These are phyloP conservation scores for Proales similis DNA, from an alignment of 1,140 invertebrate species.

Conservation along the genomic window DNA sequence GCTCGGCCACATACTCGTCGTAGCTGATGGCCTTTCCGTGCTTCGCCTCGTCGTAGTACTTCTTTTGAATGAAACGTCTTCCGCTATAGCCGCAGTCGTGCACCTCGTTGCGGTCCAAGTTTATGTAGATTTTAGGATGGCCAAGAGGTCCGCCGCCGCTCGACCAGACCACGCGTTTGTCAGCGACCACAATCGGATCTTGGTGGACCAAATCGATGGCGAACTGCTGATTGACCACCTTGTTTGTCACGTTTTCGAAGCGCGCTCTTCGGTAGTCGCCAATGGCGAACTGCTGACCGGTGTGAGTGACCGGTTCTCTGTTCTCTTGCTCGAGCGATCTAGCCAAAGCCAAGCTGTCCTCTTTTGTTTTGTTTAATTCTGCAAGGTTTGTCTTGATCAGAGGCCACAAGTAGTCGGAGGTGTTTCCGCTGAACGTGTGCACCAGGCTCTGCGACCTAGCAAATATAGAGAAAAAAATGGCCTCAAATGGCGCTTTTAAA, in stretches of 20 bases:
- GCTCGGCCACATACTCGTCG: constrained; percentile 22
- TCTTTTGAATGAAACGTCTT: constrained; percentile 31
- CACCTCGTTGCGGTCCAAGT: constrained; percentile 12
- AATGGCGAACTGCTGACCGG: constrained; percentile 8
- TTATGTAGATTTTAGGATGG: constrained; percentile 36
- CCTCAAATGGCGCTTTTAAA: neutral
- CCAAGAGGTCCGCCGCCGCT: constrained; percentile 23
- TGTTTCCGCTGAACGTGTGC: constrained; percentile 20
- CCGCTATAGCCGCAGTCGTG: constrained; percentile 38
- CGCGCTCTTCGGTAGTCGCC: constrained; percentile 31
- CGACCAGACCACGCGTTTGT: constrained; percentile 28
- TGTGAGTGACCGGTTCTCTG: constrained; percentile 29
- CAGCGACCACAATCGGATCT: constrained; percentile 31
- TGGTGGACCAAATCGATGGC: constrained; percentile 34
- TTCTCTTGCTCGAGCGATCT: too few species aligned
- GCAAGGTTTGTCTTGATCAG: constrained; percentile 6
- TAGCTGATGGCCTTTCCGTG: constrained; percentile 36
- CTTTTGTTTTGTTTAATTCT: neutral
- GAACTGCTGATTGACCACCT: constrained; percentile 33
- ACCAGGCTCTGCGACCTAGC: constrained; percentile 8
- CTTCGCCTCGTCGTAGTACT: constrained; percentile 25
- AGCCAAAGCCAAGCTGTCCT: neutral
- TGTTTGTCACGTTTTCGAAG: constrained; percentile 19
- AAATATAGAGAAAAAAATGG: neutral
- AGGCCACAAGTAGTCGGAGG: constrained; percentile 32